Base-by-base conservation (phyloP, 2,113 vertebrate species). In the Lethenteron reissneri region DNA sequence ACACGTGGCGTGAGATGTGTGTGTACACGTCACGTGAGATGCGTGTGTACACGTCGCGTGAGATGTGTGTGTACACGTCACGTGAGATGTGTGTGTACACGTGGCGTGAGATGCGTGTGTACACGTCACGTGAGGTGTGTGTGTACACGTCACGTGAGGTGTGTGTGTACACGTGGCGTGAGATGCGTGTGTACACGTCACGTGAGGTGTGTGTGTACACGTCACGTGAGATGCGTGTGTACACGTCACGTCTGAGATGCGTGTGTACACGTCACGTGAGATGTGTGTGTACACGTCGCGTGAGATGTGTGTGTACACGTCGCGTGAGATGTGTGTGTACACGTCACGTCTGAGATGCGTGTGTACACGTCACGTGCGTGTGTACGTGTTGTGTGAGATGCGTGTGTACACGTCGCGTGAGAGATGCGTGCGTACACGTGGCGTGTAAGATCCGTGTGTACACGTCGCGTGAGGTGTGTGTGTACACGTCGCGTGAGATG, bases 171-270 rank as follows among this genome's bases (percentile, higher is more conserved):
- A 4, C 25, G 25, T 25, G 2, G 4, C 25, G 25, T 25, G 25
- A 25, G 25, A 25, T 25, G 3, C 3, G 25, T 25, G 4, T 4
- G 25, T 25, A 25, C 25, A 25, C 25, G 25, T 25, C 25, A 3
- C 25, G 25, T 25, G 25, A 25, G 11, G 56, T 17, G 3, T 8
- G 56, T 74, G 68, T 73, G 70, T 72, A 74, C 69, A 72, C 73
- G 73, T 74, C 73, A 72, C 73, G 57, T 71, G 73, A 57, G 73
- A 74, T 76, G 73, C 73, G 72, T 73, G 73, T 72, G 70, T 74
- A 74, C 75, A 71, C 68, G 70, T 73, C 73, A 74, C 74, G 70
- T 41, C n/a, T n/a, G 58, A 71, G 25, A 25, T 25, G 3, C 3
- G 25, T 25, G 4, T 4, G 25, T 41, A 41, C 25, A 4, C 25